phyloP scores from a whole-genome alignment of 2,888 invertebrate genomes.

The Nemurella pictetii region DNA sequence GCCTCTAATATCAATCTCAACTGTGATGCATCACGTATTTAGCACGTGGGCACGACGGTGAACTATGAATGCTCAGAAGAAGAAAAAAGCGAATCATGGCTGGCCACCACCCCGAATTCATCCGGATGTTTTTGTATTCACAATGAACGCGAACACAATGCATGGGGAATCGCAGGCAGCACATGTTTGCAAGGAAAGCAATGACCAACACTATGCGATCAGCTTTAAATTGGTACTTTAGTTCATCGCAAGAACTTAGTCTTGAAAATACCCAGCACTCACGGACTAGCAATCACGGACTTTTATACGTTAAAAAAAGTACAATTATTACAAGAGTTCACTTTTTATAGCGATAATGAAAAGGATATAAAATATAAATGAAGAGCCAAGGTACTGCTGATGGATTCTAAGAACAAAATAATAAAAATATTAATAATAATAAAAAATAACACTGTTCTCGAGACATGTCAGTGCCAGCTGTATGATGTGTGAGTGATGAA shows the following conservation, averaged over 20 bases:
- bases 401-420: too few species aligned
- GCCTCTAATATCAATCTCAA: too few species aligned
- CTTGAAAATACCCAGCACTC: too few species aligned
- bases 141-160: not conserved
- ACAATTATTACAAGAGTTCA: not conserved
- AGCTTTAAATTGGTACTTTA: not conserved
- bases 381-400: not conserved
- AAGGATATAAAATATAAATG: not conserved
- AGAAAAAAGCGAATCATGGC: not conserved
- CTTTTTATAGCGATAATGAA: not conserved
- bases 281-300: not conserved
- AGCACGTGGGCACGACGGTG: too few species aligned
- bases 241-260: not conserved
- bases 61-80: not conserved
- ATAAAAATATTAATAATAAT: too few species aligned
- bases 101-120: not conserved
- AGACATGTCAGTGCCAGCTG: too few species aligned
- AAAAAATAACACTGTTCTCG: too few species aligned
- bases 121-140: not conserved
- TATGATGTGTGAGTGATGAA: not conserved
- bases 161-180: not conserved
- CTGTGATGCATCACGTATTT: too few species aligned
- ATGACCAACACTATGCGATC: not conserved
- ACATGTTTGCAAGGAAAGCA: not conserved
- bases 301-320: not conserved